A percentile compares a stretch with the other conserved stretches of the same genome.
These are phyloP conservation scores for Acrossocheilus wenchowensis DNA, from an alignment of 2,797 vertebrate genomes.

Conservation along the genomic window DNA sequence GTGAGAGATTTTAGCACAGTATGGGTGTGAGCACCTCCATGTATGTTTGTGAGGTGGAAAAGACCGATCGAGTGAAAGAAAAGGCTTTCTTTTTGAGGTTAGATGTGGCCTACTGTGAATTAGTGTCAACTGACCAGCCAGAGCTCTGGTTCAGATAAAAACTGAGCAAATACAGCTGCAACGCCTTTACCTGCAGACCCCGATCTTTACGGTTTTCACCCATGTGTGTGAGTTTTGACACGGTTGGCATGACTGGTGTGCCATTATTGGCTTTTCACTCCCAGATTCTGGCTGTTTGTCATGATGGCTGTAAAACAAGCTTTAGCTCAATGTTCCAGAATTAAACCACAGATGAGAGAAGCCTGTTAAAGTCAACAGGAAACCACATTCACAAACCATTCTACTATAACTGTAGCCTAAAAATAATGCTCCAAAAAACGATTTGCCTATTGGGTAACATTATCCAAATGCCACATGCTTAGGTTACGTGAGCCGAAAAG, in stretches of 20 bases:
- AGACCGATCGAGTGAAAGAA: slow-evolving; percentile 21
- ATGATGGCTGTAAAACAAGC: slow-evolving; percentile 41
- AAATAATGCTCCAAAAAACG: not conserved
- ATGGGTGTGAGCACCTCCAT: slow-evolving; percentile 56
- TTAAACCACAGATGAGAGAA: slow-evolving; percentile 19
- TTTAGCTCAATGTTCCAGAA: slow-evolving; percentile 28
- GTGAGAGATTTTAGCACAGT: slow-evolving; percentile 72
- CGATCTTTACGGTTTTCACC: slow-evolving; percentile 48
- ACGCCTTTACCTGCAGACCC: slow-evolving; percentile 53
- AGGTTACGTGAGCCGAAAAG: not conserved
- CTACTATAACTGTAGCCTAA: slow-evolving; percentile 1
- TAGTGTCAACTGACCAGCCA: slow-evolving; percentile 77
- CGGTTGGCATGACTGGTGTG: slow-evolving; percentile 16
- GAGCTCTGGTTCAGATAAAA: slow-evolving; percentile 51
- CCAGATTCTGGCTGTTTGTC: slow-evolving; percentile 30
- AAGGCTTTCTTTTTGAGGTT: slow-evolving; percentile 73
- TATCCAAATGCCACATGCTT: not conserved
- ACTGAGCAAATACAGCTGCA: slow-evolving; percentile 39
- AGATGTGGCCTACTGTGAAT: slow-evolving; percentile 75
- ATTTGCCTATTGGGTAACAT: not conserved
- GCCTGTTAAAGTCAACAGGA: slow-evolving; percentile 42
- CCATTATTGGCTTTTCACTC: slow-evolving; percentile 28
- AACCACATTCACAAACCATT: not conserved
- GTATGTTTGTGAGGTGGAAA: slow-evolving; percentile 6
- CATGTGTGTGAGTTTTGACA: slow-evolving; percentile 65